Evolutionary conservation across 2,888 invertebrate species (phyloP), one percentile per base, ranked within the genome.

Genomic region (Acanthococcus lagerstroemiae): DNA sequence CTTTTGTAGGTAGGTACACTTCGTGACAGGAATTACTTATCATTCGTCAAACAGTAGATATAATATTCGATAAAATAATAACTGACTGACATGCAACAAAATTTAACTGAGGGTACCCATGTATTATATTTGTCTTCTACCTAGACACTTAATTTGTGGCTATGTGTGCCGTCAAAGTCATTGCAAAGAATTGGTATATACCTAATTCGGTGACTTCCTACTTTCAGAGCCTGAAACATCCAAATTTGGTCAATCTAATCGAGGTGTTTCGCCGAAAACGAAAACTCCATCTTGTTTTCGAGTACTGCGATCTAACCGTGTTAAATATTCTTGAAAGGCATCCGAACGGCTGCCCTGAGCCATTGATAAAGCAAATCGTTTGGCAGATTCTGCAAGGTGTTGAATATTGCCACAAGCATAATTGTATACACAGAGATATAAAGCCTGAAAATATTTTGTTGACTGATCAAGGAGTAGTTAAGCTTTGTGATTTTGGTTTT

Each of bases 371-470:
- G 78, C 91, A 91, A 78, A 91, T 97, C 67, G 85, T 90, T 67
- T 95, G 91, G 86, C 99, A 99, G 79, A 92, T 95, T 52, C 81
- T 99, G 55, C 88, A 92, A 74, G 96, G 95, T 0, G 87, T 99
- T 15, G 88, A 90, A 58, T 99, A 96, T 79, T 97, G 97, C 77
- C 99, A 99, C 79, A 85, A 90, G 67, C 91, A 96, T 78, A 91
- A 94, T 76, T 94, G 94, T 77, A 90, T 96, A 73, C 95, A 96
- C 75, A 83, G 96, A 52, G 96, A 99, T 76, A 95, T 99, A 48
- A 99, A 99, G 76, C 99, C 99, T 0, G 99, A 99, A 80, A 99
- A 99, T 77, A 97, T 99, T 69, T 81, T 99, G 61, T 83, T 99
- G 66, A 96, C 95, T 15, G 83, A 85, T 65, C 88, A 88, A 69